Percentiles rank a stretch among this genome's conserved stretches.
These are phyloP conservation scores for Timema cristinae DNA, from an alignment of 2,888 invertebrate genomes.

Conservation along the genomic window DNA sequence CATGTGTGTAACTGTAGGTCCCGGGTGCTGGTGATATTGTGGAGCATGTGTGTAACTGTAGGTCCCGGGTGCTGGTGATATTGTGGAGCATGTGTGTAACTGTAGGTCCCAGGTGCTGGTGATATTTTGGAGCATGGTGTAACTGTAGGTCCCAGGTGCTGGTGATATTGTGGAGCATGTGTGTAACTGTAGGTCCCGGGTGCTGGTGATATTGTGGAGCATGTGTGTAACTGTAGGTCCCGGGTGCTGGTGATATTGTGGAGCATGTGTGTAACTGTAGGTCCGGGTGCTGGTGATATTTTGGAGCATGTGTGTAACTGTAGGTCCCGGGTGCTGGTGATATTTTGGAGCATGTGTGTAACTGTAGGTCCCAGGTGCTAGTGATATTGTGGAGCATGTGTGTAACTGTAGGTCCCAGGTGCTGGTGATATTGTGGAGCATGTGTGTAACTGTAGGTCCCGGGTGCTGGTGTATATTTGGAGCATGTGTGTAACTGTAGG, in stretches of 20 bases:
- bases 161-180: neutral
- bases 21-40: no score
- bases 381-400: neutral
- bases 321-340: no score
- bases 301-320: no score
- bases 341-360: neutral
- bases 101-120: no score
- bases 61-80: neutral
- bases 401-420: constrained; percentile 44
- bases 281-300: no score
- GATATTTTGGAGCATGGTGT: neutral
- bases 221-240: neutral
- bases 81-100: constrained; percentile 44
- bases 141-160: neutral
- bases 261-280: no score
- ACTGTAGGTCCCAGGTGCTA: neutral
- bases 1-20: constrained; percentile 48
- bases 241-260: neutral
- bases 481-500: constrained; percentile 44
- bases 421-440: no score
- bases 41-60: neutral
- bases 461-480: neutral
- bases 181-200: constrained; percentile 44
- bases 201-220: no score
- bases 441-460: neutral